Base-by-base conservation (phyloP, 2,113 vertebrate species). In the Festucalex cinctus region DNA sequence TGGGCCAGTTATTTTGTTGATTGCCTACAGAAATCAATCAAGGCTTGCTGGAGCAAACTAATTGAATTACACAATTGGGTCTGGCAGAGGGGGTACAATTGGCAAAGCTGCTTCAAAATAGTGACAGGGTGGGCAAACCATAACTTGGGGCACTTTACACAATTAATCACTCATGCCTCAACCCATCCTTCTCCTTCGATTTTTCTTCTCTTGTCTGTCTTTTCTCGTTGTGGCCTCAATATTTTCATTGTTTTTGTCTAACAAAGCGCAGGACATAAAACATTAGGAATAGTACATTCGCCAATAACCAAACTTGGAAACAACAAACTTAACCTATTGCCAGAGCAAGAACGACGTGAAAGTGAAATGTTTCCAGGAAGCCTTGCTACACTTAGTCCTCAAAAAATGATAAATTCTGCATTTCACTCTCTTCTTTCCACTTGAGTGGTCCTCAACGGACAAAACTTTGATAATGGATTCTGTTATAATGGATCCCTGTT, bases 1-100 rank as follows among this genome's bases (percentile, higher is more conserved):
- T 83, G 74, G 73, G 81, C 82, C 77, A 75, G 83, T 72, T 70
- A 83, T 86, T 87, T 90, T 87, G 86, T 87, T 90, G 87, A 89
- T 87, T 56, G 75, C 82, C 87, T 82, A 88, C 89, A 90, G 87
- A 88, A 89, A 91, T 91, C 90, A 90, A 90, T 90, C 88, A 89
- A 83, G 77, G 79, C 75, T 79, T 69, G 74, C 82, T 83, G 85
- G 88, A 79, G 70, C 82, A 80, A 80, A 75, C 85, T 90, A 91
- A 92, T 90, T 91, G 88, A 91, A 91, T 91, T 89, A 90, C 89
- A 88, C 84, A 84, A 88, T 87, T 88, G 77, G 84, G 81, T 85
- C 83, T 74, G 43, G 76, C 20, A 37, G 28, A 48, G 51, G 60
- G 70, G 59, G 65, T 68, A 65, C 71, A 83, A 77, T 80, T 77